phyloP scores from a whole-genome alignment of 2,113 vertebrate genomes.

The Tragelaphus imberbis region DNA sequence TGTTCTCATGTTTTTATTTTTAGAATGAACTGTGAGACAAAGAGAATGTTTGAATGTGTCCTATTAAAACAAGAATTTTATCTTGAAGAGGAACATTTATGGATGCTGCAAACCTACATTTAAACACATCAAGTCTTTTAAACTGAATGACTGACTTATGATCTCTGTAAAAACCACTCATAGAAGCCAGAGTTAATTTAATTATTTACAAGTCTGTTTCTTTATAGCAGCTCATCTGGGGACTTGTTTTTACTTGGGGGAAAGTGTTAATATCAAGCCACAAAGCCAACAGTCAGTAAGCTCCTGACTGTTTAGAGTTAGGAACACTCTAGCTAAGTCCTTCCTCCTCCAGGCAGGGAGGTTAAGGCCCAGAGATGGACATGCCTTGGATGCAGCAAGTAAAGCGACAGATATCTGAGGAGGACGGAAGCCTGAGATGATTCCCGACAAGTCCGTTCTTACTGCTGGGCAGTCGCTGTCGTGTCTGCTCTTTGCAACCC shows the following conservation, averaged over 20 bases:
- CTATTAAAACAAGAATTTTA: neutral
- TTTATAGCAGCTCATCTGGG: neutral
- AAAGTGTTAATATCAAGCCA: neutral
- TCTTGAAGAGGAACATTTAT: neutral
- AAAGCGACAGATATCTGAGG: neutral
- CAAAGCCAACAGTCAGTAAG: neutral
- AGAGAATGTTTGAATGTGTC: neutral
- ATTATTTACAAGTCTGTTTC: neutral
- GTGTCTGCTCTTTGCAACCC: neutral
- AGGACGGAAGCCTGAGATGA: neutral
- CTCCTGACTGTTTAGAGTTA: too few relatives aligned
- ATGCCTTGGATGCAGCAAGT: neutral
- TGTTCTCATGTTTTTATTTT: slow-evolving; percentile 39
- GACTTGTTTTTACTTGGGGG: neutral
- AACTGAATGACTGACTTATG: neutral
- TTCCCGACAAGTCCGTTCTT: neutral
- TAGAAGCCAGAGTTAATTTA: neutral
- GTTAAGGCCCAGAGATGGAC: neutral
- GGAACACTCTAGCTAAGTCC: neutral
- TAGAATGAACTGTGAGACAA: neutral
- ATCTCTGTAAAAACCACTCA: neutral
- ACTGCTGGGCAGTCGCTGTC: neutral
- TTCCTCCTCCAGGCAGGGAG: neutral
- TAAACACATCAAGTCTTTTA: neutral
- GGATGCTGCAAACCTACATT: neutral